phyloP scores from a whole-genome alignment of 2,797 vertebrate genomes.

The Peromyscus aztecus region DNA sequence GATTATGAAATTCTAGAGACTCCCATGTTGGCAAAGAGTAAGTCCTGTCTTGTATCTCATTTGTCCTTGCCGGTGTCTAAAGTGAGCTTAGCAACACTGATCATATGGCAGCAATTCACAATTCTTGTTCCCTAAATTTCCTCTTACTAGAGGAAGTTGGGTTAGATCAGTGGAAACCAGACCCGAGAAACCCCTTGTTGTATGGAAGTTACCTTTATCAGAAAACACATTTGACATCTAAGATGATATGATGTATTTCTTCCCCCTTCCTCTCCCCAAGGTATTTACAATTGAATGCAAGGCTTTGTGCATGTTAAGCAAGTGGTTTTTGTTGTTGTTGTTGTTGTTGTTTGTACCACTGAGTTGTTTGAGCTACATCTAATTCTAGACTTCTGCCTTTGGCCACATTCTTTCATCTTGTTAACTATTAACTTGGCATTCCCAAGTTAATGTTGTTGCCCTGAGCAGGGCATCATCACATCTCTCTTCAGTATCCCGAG shows the following conservation, averaged over 20 bases:
- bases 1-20: slow-evolving; percentile 13
- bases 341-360: no score
- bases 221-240: slow-evolving; percentile 53
- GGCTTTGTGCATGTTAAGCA: not conserved
- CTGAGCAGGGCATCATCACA: not conserved
- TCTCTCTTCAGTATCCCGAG: not conserved
- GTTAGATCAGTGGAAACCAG: slow-evolving; percentile 46
- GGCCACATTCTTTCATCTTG: slow-evolving; percentile 73
- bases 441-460: not conserved
- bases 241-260: not conserved
- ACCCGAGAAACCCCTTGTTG: slow-evolving; percentile 52
- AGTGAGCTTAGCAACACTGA: not conserved
- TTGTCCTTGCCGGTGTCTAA: slow-evolving; percentile 20
- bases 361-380: not conserved
- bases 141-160: slow-evolving; percentile 53
- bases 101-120: slow-evolving; percentile 57
- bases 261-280: not conserved
- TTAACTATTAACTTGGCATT: slow-evolving; percentile 59
- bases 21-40: not conserved
- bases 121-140: slow-evolving; percentile 48
- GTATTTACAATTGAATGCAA: not conserved
- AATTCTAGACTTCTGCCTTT: slow-evolving; percentile 58
- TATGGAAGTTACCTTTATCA: slow-evolving; percentile 56
- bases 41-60: not conserved
- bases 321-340: not conserved